A percentile compares a stretch with the other conserved stretches of the same genome.
These are phyloP conservation scores for Xerus rutilus DNA, from an alignment of 2,797 vertebrate species.

Conservation along the genomic window DNA sequence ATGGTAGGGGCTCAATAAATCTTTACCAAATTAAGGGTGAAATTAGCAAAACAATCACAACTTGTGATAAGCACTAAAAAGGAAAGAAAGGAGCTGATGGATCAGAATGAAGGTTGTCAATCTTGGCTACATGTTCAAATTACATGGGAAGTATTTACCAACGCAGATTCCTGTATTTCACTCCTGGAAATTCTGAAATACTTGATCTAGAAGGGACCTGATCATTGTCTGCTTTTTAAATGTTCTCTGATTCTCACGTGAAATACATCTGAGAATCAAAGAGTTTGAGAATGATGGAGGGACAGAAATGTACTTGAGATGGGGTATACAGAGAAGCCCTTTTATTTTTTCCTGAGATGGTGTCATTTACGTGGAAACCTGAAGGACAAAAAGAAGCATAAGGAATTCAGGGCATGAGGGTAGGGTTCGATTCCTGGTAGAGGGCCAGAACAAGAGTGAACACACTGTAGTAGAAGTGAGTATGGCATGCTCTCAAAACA, in stretches of 20 bases:
- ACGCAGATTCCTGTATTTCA: neutral
- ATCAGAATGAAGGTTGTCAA: neutral
- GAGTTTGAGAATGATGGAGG: neutral
- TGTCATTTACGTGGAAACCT: slow-evolving; percentile 18
- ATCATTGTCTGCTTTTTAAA: neutral
- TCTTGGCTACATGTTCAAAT: slow-evolving; percentile 29
- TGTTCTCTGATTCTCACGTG: slow-evolving; percentile 9
- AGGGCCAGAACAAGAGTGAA: neutral
- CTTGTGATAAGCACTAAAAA: slow-evolving; percentile 34
- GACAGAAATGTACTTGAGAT: neutral
- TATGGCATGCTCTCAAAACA: slow-evolving; percentile 14
- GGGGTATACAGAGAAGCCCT: neutral
- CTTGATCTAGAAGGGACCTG: neutral
- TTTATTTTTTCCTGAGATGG: neutral
- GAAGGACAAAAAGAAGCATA: neutral
- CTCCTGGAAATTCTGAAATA: neutral
- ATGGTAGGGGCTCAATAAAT: slow-evolving; percentile 30
- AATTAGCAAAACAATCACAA: slow-evolving; percentile 56
- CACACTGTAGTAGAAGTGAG: neutral
- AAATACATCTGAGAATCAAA: slow-evolving; percentile 1
- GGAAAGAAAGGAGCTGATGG: slow-evolving; percentile 21
- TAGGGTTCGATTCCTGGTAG: neutral
- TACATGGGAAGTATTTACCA: slow-evolving; percentile 25
- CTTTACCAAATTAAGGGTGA: slow-evolving; percentile 47
- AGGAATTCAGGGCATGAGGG: neutral